Evolutionary conservation across 2,113 vertebrate genomes (phyloP).

Genomic region (Prietella phreatophila): DNA sequence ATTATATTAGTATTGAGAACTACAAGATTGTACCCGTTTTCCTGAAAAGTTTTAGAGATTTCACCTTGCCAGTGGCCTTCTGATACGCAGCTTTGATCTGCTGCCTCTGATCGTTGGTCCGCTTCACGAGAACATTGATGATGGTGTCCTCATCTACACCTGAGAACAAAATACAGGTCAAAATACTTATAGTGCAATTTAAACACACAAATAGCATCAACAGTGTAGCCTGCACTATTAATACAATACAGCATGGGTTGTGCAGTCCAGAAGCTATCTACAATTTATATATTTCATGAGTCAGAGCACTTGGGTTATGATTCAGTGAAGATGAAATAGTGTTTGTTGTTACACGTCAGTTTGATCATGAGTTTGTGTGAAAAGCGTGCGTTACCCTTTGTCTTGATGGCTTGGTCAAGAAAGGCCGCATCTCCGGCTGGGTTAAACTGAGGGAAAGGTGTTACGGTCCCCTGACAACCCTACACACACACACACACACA

Average conservation of each 20-base stretch:
- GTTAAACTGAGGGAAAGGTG: slow-evolving; percentile 73
- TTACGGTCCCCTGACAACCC: slow-evolving; percentile 67
- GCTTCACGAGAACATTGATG: slow-evolving; percentile 85
- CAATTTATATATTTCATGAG: background rate
- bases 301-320: background rate
- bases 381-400: slow-evolving; percentile 70
- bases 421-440: slow-evolving; percentile 75
- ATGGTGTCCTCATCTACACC: slow-evolving; percentile 95
- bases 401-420: slow-evolving; percentile 86
- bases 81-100: slow-evolving; percentile 88
- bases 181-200: background rate
- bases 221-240: background rate
- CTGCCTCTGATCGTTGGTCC: slow-evolving; percentile 87
- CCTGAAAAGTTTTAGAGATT: background rate
- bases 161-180: slow-evolving; percentile 53
- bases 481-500: slow-evolving; percentile 49
- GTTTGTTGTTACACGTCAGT: background rate
- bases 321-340: background rate
- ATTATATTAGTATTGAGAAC: background rate
- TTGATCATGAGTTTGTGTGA: background rate
- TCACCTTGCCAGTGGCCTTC: slow-evolving; percentile 85
- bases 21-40: background rate
- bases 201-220: background rate
- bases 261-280: background rate
- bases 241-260: no score